Base-by-base conservation (phyloP, 2,888 invertebrate genomes). In the Ferdinandea cuprea region DNA sequence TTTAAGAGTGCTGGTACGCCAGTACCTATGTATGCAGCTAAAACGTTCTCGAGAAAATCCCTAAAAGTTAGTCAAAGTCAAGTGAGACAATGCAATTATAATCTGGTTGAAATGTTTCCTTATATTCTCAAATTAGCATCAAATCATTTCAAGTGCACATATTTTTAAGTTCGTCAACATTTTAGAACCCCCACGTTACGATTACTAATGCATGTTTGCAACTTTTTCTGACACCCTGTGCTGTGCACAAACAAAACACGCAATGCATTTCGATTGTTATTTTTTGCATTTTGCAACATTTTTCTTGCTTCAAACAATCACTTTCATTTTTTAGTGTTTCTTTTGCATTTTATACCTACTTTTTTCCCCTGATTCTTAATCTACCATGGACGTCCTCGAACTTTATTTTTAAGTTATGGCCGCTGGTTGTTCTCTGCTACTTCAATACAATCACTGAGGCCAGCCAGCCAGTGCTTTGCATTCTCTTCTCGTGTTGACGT, bases 361-460 rank as follows among this genome's bases (percentile, higher is more conserved):
- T 9, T 32, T 13, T 48, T 58, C 48, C 35, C 21, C 19, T n/a
- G 32, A 35, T 73, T 48, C 48, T 54, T 25, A 63, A 73, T 63
- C 28, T 48, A 48, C 68, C 68, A 68, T 61, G 54, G 50, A 77
- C 68, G 61, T 77, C 76, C 76, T 77, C 76, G 69, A 77, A 69
- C 54, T 69, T 77, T 69, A 69, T 63, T 69, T 77, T 69, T 69
- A 63, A 77, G 15, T 69, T 69, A 63, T 69, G 46, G 28, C 32
- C 52, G 66, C 61, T 32, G 48, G 13, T 35, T 25, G n/a, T 46
- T 11, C 63, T 69, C 9, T 11, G 42, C 35, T 15, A 9, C 30
- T 61, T 8, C 54, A 28, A 17, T 35, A 15, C 44, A 46, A 19
- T 25, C 3, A 63, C 21, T 11, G 37, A 7, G 15, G 19, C n/a